These are phyloP conservation scores for Polyergus mexicanus DNA, from an alignment of 1,140 invertebrate genomes.

Conservation along the genomic window DNA sequence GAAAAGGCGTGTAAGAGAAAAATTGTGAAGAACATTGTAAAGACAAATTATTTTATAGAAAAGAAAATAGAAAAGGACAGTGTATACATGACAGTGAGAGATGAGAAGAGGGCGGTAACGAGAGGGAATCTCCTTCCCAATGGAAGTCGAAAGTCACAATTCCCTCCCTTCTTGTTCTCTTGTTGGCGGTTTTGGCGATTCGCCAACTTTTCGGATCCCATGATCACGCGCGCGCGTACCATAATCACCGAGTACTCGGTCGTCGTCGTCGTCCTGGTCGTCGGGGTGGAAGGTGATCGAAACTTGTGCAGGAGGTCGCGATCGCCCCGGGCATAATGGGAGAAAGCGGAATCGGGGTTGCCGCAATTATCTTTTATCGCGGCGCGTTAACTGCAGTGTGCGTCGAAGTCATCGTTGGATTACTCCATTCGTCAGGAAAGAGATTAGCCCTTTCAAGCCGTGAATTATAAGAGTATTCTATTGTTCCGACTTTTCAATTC, in stretches of 20 bases:
- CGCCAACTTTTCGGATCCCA: constrained; percentile 44
- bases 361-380: constrained; percentile 53
- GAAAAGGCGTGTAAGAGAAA: background rate
- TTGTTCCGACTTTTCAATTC: background rate
- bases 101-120: background rate
- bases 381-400: constrained; percentile 31
- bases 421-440: constrained; percentile 5
- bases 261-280: constrained; percentile 3
- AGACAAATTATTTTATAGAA: background rate
- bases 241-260: constrained; percentile 35
- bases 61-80: background rate
- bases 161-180: constrained; percentile 32
- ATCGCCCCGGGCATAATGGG: background rate
- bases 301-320: constrained; percentile 42
- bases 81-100: background rate
- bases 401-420: constrained; percentile 7
- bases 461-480: background rate
- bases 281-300: constrained; percentile 27
- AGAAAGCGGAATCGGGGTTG: constrained; percentile 48
- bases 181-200: constrained; percentile 46
- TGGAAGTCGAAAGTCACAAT: constrained; percentile 70
- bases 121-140: constrained; percentile 34
- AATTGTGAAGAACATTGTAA: background rate
- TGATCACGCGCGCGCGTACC: constrained; percentile 10
- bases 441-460: constrained; percentile 12